phyloP scores from a whole-genome alignment of 2,888 invertebrate genomes.

The Lithophane semibrunnea region DNA sequence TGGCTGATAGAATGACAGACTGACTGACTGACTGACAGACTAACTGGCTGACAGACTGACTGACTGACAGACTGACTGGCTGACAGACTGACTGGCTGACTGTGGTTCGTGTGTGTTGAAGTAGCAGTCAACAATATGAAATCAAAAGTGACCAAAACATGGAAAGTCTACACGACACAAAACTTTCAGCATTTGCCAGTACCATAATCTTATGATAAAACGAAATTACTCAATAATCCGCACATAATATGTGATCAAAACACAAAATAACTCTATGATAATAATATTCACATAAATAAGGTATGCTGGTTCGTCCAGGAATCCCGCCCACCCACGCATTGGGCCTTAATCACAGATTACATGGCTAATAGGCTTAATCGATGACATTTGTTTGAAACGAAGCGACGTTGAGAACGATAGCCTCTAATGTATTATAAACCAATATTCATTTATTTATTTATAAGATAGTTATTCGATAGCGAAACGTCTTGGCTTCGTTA shows the following conservation, averaged over 20 bases:
- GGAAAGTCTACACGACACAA: constrained; percentile 1
- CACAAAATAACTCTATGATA: constrained; percentile 56
- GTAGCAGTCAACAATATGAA: neutral
- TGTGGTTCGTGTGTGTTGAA: neutral
- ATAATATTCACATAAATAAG: constrained; percentile 53
- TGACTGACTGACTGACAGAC: neutral
- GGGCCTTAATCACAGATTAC: constrained; percentile 66
- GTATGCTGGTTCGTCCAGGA: constrained; percentile 48
- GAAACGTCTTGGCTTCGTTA: constrained; percentile 39
- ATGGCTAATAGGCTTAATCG: constrained; percentile 69
- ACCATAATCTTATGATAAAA: constrained; percentile 44
- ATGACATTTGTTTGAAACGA: constrained; percentile 69
- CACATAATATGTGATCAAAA: constrained; percentile 44
- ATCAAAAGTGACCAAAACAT: constrained; percentile 25
- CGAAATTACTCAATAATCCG: constrained; percentile 37
- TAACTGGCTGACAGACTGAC: neutral
- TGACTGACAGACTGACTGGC: neutral
- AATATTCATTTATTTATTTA: constrained; percentile 58
- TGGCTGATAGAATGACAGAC: neutral
- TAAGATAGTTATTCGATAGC: constrained; percentile 55
- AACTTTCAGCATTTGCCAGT: constrained; percentile 45
- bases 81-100: neutral
- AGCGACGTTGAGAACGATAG: constrained; percentile 61
- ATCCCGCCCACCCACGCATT: constrained; percentile 65
- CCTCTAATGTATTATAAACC: constrained; percentile 59